These are phyloP conservation scores for Eremophila alpestris DNA, from an alignment of 2,797 vertebrate genomes.

Conservation along the genomic window DNA sequence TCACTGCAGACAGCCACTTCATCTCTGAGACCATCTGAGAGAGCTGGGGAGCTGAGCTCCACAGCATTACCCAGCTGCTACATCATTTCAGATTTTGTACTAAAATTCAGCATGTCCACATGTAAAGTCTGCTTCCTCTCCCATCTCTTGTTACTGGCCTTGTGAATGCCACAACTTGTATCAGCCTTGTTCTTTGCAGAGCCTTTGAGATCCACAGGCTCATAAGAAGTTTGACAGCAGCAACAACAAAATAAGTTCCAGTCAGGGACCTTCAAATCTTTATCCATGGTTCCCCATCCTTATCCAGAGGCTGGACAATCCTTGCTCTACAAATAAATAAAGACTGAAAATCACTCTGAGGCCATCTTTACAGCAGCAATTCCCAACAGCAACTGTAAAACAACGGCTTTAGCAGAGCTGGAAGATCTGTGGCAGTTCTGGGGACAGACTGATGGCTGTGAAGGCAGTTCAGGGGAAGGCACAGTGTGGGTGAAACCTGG, in stretches of 20 bases:
- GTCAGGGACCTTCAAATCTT: background rate
- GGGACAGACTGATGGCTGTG: background rate
- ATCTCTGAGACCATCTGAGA: background rate
- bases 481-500: background rate
- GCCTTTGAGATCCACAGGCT: background rate
- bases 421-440: background rate
- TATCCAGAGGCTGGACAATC: background rate
- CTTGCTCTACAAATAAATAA: background rate
- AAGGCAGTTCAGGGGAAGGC: background rate
- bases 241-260: background rate
- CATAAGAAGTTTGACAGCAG: background rate
- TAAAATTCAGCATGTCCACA: background rate
- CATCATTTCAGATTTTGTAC: background rate
- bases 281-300: rapidly evolving
- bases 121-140: background rate
- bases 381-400: background rate
- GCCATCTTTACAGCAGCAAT: background rate
- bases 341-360: background rate
- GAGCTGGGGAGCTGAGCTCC: background rate
- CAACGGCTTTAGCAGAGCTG: background rate
- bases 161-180: background rate
- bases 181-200: background rate
- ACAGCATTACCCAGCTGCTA: background rate
- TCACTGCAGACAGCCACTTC: background rate
- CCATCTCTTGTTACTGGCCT: no score